Evolutionary conservation across 2,888 invertebrate genomes (phyloP).

Genomic region (Atrina japonica): DNA sequence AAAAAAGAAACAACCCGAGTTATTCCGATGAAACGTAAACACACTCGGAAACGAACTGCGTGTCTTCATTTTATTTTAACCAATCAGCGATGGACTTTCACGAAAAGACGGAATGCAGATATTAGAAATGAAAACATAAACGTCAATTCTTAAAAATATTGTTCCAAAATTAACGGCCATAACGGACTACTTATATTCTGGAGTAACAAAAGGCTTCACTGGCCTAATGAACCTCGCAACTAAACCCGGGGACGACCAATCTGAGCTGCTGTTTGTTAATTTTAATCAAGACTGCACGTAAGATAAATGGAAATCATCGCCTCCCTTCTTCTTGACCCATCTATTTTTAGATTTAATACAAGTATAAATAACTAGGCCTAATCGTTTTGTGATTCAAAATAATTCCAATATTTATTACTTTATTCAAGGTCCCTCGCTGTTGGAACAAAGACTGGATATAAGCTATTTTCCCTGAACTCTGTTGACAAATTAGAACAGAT

Average conservation of each 20-base stretch:
- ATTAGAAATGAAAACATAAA: conserved; percentile 31
- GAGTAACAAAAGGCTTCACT: conserved; percentile 81
- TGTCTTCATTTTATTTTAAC: neutral
- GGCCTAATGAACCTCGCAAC: conserved; percentile 93
- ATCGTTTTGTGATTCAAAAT: conserved; percentile 35
- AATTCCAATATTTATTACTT: too few species aligned
- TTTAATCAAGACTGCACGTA: conserved; percentile 99
- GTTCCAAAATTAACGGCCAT: conserved; percentile 43
- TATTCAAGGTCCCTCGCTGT: conserved; percentile 89
- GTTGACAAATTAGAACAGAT: conserved; percentile 92
- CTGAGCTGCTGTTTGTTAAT: conserved; percentile 94
- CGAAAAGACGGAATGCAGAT: neutral
- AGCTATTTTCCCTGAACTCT: conserved; percentile 90
- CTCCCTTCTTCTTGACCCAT: too few species aligned
- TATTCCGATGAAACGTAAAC: too few species aligned
- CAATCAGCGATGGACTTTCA: neutral
- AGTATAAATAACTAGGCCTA: too few species aligned
- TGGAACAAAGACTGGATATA: conserved; percentile 94
- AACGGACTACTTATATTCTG: conserved; percentile 70
- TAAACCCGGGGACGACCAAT: conserved; percentile 86
- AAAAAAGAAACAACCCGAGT: neutral
- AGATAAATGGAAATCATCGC: conserved; percentile 81
- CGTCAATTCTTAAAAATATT: conserved; percentile 20
- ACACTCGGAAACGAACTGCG: too few species aligned
- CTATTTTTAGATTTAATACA: too few species aligned